Conservation (phyloP, 2,797 vertebrate species). For the Poecile montanus region DNA sequence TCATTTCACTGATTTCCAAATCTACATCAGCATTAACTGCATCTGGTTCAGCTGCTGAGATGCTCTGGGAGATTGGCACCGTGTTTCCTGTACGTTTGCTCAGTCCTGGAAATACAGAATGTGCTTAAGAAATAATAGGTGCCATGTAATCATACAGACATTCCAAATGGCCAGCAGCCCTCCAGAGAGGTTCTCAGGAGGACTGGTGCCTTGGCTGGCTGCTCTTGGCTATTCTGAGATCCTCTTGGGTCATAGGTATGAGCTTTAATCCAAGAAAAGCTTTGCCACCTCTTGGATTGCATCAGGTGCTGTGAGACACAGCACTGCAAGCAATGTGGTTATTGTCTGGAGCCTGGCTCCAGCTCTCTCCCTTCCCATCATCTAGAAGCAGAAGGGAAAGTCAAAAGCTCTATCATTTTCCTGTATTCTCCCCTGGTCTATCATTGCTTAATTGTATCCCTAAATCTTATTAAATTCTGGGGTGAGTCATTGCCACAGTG, state of each 20-base stretch:
- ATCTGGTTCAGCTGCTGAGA: background rate
- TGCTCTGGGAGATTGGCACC: background rate
- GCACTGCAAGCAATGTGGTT: background rate
- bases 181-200: background rate
- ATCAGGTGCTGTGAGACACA: background rate
- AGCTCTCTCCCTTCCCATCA: background rate
- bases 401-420: constrained; percentile 41
- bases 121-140: background rate
- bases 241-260: background rate
- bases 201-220: background rate
- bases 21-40: background rate
- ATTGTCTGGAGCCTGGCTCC: background rate
- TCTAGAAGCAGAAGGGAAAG: constrained; percentile 15
- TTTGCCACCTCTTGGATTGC: background rate
- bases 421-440: background rate
- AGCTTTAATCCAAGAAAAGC: background rate
- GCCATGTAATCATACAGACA: background rate
- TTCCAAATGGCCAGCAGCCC: background rate
- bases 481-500: background rate
- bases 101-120: background rate
- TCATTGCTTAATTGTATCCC: constrained; percentile 55
- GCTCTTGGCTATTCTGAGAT: background rate
- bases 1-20: background rate
- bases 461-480: constrained; percentile 29
- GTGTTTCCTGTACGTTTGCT: background rate